These are phyloP conservation scores for Cyanocitta stelleri DNA, from an alignment of 2,113 vertebrate genomes.

Conservation along the genomic window DNA sequence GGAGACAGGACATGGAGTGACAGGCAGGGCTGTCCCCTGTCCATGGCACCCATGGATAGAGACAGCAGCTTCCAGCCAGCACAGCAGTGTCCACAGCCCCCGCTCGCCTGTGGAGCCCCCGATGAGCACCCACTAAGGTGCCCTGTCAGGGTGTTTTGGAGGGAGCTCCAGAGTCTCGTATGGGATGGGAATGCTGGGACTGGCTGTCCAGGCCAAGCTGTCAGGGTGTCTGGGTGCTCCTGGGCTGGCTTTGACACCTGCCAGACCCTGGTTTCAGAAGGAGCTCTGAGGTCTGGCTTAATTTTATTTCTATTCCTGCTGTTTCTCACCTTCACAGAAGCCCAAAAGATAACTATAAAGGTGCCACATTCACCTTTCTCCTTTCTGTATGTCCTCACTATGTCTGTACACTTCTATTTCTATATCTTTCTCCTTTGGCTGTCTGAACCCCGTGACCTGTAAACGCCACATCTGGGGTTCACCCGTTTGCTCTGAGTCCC, in stretches of 20 bases:
- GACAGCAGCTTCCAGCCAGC: neutral
- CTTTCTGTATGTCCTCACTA: neutral
- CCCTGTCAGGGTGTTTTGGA: neutral
- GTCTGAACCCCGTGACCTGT: fast-evolving
- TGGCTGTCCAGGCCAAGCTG: fast-evolving
- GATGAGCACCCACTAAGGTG: neutral
- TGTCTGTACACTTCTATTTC: neutral
- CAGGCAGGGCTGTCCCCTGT: neutral
- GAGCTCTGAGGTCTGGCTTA: neutral
- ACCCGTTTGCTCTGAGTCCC: neutral
- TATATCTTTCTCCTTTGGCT: neutral
- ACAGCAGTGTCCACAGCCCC: neutral
- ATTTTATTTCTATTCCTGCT: neutral
- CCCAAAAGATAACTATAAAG: neutral
- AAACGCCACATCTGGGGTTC: neutral
- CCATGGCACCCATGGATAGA: neutral
- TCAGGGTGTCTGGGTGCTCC: neutral
- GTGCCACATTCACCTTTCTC: neutral
- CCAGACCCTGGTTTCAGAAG: neutral
- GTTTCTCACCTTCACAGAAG: neutral
- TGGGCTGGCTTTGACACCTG: neutral
- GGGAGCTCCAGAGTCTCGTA: fast-evolving
- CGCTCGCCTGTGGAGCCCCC: fast-evolving
- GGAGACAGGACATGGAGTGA: neutral
- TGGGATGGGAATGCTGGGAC: neutral